phyloP scores from a whole-genome alignment of 2,888 invertebrate genomes.

The Lucinisca nassula region DNA sequence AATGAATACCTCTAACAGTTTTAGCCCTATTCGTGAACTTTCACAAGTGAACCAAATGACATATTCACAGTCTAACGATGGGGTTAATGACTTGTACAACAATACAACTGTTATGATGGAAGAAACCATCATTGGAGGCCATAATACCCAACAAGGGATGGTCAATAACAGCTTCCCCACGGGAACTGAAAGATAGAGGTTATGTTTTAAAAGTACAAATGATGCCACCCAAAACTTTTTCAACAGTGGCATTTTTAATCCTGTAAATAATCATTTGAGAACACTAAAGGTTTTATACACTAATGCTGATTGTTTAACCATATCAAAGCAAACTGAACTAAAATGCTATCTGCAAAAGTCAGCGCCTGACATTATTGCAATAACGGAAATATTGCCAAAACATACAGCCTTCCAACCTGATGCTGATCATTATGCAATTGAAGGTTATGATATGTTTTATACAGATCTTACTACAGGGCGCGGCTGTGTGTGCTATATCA shows the following conservation, averaged over 20 bases:
- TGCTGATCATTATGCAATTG: neutral
- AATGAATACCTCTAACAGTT: neutral
- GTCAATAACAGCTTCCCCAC: neutral
- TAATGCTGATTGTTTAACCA: neutral
- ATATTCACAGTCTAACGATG: neutral
- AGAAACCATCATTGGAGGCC: neutral
- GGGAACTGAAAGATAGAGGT: neutral
- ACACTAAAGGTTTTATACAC: neutral
- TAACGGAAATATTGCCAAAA: neutral
- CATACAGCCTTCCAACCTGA: neutral
- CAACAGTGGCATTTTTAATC: neutral
- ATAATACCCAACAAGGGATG: neutral
- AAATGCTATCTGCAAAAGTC: neutral
- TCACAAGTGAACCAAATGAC: neutral
- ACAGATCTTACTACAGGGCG: neutral
- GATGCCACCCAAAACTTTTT: neutral
- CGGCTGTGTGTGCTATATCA: neutral
- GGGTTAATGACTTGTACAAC: neutral
- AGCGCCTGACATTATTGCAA: neutral
- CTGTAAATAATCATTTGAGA: neutral
- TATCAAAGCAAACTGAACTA: neutral
- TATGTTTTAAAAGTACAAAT: neutral
- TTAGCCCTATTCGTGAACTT: neutral
- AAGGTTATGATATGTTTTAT: neutral
- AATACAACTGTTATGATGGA: neutral